Evolutionary conservation across 2,113 vertebrate species (phyloP).

Genomic region (Platysternon megacephalum): DNA sequence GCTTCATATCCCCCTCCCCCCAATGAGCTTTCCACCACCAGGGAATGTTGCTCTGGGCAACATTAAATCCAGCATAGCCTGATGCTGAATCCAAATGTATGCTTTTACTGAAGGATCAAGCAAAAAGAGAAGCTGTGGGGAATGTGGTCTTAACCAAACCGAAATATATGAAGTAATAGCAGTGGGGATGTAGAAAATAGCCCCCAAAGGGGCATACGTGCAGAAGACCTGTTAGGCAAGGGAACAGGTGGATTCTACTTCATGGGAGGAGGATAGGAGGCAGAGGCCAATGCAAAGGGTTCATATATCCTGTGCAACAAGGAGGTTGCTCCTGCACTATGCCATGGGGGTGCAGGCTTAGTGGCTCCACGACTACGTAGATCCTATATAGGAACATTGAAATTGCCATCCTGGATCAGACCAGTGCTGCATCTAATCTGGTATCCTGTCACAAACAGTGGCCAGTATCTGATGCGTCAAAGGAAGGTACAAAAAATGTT

Average conservation of each 20-base stretch:
- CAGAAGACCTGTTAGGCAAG: too few relatives aligned
- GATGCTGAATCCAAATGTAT: background rate
- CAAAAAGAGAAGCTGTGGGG: too few relatives aligned
- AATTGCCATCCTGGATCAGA: background rate
- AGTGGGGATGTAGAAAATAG: background rate
- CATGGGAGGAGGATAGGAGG: fast-evolving
- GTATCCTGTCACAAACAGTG: background rate
- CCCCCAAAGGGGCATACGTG: too few relatives aligned
- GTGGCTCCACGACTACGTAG: background rate
- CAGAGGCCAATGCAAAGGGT: fast-evolving
- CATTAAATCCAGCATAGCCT: background rate
- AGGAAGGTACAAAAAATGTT: background rate
- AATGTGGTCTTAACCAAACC: too few relatives aligned
- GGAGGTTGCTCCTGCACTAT: background rate
- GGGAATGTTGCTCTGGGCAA: background rate
- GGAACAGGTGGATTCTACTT: background rate
- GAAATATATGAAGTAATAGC: too few relatives aligned
- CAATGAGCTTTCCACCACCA: background rate
- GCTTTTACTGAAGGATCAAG: too few relatives aligned
- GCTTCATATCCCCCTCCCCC: background rate
- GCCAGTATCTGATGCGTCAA: background rate
- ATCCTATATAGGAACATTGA: background rate
- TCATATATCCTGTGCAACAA: background rate
- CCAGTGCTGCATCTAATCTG: fast-evolving
- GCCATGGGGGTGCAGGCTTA: too few relatives aligned